A percentile compares a stretch with the other conserved stretches of the same genome.
Evolutionary conservation across 2,113 vertebrate genomes (phyloP).

Genomic region (Ondatra zibethicus): DNA sequence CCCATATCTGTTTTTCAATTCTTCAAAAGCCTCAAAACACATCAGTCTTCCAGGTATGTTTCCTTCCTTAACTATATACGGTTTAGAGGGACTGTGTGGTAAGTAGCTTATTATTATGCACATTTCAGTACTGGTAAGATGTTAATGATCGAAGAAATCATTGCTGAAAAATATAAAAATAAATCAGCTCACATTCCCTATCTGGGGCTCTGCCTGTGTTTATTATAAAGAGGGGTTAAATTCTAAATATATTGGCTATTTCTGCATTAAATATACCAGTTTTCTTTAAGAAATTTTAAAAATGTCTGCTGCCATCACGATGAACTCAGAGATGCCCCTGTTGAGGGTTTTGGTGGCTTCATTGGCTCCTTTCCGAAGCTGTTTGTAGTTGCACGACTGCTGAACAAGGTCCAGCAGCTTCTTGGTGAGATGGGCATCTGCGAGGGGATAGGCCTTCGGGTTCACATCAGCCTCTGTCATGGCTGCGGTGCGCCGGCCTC

Average conservation of each 20-base stretch:
- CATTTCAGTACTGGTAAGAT: background rate
- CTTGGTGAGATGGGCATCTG: too few relatives aligned
- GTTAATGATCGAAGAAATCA: background rate
- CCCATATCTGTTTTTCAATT: background rate
- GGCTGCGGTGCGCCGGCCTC: too few relatives aligned
- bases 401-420: too few relatives aligned
- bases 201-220: background rate
- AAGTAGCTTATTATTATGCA: constrained; percentile 12
- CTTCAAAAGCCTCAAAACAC: background rate
- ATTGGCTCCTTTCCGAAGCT: too few relatives aligned
- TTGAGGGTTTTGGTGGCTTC: too few relatives aligned
- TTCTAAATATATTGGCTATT: background rate
- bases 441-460: too few relatives aligned
- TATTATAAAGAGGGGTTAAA: background rate
- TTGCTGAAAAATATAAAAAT: background rate
- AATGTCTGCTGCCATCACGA: too few relatives aligned
- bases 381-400: too few relatives aligned
- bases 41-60: background rate
- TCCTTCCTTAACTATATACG: background rate
- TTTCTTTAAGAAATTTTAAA: constrained; percentile 39
- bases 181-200: background rate
- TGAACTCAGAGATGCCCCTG: too few relatives aligned
- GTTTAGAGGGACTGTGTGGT: background rate
- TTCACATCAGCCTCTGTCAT: too few relatives aligned
- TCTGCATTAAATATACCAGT: background rate